These are phyloP conservation scores for Chrysemys picta DNA, from an alignment of 2,113 vertebrate genomes.

Conservation along the genomic window DNA sequence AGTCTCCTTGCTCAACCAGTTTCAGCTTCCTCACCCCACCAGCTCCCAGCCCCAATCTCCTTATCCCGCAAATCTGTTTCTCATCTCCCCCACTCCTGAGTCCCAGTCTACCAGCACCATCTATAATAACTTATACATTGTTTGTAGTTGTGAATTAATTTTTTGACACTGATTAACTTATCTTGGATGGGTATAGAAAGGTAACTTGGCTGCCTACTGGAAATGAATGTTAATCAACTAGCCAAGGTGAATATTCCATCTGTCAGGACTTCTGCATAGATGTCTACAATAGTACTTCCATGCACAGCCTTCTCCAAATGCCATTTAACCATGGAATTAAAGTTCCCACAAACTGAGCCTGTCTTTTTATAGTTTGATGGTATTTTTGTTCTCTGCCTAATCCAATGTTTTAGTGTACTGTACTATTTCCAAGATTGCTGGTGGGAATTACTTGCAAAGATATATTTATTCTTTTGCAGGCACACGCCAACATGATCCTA, in stretches of 20 bases:
- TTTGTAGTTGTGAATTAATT: too few species aligned
- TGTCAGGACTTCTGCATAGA: conserved; percentile 27
- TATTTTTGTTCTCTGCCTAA: not conserved
- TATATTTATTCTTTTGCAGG: not conserved
- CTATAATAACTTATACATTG: not conserved
- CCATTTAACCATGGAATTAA: not conserved
- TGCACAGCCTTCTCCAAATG: not conserved
- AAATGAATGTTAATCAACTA: conserved; percentile 46
- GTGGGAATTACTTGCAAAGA: not conserved
- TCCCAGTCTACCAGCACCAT: not conserved
- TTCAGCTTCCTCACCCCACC: not conserved
- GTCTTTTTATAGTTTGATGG: not conserved
- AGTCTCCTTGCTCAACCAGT: not conserved
- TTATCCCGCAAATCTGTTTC: not conserved
- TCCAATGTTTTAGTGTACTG: not conserved
- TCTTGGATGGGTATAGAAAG: conserved; percentile 36
- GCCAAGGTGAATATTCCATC: conserved; percentile 10
- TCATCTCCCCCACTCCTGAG: not conserved
- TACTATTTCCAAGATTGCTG: not conserved
- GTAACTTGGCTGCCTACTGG: conserved; percentile 22
- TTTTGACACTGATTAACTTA: too few species aligned
- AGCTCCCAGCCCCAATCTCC: not conserved
- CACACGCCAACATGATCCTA: not conserved
- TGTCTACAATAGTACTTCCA: not conserved
- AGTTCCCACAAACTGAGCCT: not conserved